Evolutionary conservation across 1,140 invertebrate genomes (phyloP), one percentile per base, ranked within the genome.

Genomic region (Ceratoteleas bidentatus): DNA sequence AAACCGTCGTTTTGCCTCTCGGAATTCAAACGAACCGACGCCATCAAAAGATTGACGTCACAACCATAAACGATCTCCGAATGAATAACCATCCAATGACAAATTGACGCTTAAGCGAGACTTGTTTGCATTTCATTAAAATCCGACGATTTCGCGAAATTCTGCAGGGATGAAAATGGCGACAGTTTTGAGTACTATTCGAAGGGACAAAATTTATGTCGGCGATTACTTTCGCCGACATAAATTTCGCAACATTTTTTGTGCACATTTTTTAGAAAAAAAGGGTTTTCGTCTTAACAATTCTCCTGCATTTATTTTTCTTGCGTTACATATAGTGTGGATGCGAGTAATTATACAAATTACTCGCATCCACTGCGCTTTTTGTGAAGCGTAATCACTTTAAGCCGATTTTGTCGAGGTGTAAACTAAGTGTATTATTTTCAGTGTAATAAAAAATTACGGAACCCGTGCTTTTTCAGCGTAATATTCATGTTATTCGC

Each of bases 271-370:
- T 24, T 24, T 24, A 24, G 24, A 24, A 24, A 24, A 24, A 4
- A 24, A 24, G 24, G 1, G 24, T 24, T 24, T 24, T 24, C 24
- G 24, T 24, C 4, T 24, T 24, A 24, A 24, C 24, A 24, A 24
- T 4, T n/a, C 57, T 45, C 57, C 14, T 60, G 45, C 43, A 45
- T 60, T 45, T 45, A 45, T 45, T 40, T 47, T 60, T 60, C 38
- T 24, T 60, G 16, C 16, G 38, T 45, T 11, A 60, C 0, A 33
- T 32, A 13, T 15, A 45, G 13, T 13, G 10, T 36, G 24, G 8
- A 60, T 9, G 15, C 5, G 45, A 60, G 40, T 60, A 60, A 60
- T 60, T 60, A n/a, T n/a, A n/a, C n/a, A n/a, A n/a, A n/a, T n/a
- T n/a, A n/a, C n/a, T n/a, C n/a, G n/a, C n/a, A n/a, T 60, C 7